Conservation (phyloP, 2,113 vertebrate species). For the Thryonomys swinderianus region DNA sequence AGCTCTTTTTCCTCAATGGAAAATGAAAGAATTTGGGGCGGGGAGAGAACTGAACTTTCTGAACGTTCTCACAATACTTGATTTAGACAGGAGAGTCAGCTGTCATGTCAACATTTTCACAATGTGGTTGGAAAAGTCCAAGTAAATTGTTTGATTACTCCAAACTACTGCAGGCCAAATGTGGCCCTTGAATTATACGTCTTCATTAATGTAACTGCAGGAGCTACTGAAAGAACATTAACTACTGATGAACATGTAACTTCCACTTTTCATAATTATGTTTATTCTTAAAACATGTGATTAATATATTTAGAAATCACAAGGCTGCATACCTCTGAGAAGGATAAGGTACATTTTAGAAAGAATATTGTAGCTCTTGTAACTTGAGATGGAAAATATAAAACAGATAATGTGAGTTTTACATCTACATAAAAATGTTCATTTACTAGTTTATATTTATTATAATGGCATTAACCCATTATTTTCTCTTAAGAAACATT, state of each 20-base stretch:
- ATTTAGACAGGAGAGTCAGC: slow-evolving; percentile 54
- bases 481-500: background rate
- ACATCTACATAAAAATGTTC: slow-evolving; percentile 16
- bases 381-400: slow-evolving; percentile 17
- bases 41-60: slow-evolving; percentile 32
- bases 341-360: background rate
- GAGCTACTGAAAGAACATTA: slow-evolving; percentile 1
- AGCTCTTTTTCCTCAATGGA: background rate
- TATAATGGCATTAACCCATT: background rate
- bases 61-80: slow-evolving; percentile 61
- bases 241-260: slow-evolving; percentile 22
- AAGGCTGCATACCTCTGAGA: slow-evolving; percentile 47
- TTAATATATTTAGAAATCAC: slow-evolving; percentile 59
- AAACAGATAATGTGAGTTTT: background rate
- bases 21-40: slow-evolving; percentile 36
- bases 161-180: background rate
- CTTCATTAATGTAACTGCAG: background rate
- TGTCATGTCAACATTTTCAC: background rate
- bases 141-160: background rate
- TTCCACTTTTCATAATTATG: slow-evolving; percentile 22
- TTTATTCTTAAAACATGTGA: slow-evolving; percentile 21
- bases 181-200: slow-evolving; percentile 10
- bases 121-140: background rate
- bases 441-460: background rate
- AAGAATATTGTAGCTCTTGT: background rate